Conservation (phyloP, 2,888 invertebrate species). For the Metellina segmentata region DNA sequence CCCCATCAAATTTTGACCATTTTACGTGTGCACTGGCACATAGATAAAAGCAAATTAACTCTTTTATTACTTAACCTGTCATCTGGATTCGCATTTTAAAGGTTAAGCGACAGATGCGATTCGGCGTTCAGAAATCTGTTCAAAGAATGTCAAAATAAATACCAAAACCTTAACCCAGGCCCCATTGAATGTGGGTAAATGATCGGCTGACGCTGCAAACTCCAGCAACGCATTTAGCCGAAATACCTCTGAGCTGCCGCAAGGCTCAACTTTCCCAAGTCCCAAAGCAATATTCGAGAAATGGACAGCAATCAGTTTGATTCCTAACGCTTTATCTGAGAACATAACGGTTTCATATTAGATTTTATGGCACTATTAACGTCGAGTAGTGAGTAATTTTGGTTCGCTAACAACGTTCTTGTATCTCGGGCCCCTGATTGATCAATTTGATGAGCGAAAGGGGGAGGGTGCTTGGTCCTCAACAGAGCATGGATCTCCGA, state of each 20-base stretch:
- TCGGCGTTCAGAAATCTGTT: not conserved
- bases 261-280: conserved; percentile 29
- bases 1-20: too few relatives aligned
- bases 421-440: conserved; percentile 32
- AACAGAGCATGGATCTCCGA: not conserved
- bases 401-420: conserved; percentile 38
- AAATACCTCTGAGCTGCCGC: conserved; percentile 36
- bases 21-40: too few relatives aligned
- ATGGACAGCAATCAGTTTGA: conserved; percentile 57
- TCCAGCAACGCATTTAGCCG: conserved; percentile 40
- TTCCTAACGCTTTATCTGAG: conserved; percentile 43
- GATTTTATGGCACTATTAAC: conserved; percentile 59
- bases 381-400: conserved; percentile 52
- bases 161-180: not conserved
- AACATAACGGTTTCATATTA: conserved; percentile 55
- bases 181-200: not conserved
- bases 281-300: conserved; percentile 58
- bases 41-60: not conserved
- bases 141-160: not conserved
- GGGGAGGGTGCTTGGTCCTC: not conserved
- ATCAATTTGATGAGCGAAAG: conserved; percentile 26
- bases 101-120: not conserved
- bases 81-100: not conserved
- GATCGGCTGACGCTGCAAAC: not conserved
- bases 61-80: not conserved